These are phyloP conservation scores for Syritta pipiens DNA, from an alignment of 2,888 invertebrate species.

Conservation along the genomic window DNA sequence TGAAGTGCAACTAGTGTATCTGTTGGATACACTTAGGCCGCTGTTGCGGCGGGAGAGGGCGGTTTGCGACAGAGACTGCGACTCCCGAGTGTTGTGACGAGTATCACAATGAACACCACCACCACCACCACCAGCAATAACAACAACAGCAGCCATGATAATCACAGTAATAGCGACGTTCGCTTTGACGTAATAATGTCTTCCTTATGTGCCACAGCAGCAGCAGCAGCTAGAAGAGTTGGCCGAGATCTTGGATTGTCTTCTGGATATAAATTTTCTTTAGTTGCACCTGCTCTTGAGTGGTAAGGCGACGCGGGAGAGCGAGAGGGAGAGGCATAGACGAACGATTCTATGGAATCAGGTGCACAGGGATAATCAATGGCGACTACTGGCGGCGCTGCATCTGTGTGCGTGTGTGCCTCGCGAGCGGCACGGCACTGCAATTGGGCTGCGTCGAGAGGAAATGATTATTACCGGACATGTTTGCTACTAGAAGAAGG, in stretches of 20 bases:
- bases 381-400: slow-evolving; percentile 1
- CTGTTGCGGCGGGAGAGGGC: background rate
- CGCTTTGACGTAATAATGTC: slow-evolving; percentile 62
- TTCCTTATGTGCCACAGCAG: slow-evolving; percentile 41
- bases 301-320: no score
- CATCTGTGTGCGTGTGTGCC: slow-evolving; percentile 3
- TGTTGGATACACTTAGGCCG: slow-evolving; percentile 30
- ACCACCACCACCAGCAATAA: slow-evolving; percentile 5
- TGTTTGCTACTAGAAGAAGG: slow-evolving; percentile 36
- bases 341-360: slow-evolving; percentile 48
- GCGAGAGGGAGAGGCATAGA: no score
- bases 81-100: slow-evolving; percentile 49
- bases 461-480: slow-evolving; percentile 61
- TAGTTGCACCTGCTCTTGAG: slow-evolving; percentile 58
- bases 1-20: slow-evolving; percentile 48
- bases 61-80: background rate
- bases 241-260: slow-evolving; percentile 50
- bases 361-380: slow-evolving; percentile 49
- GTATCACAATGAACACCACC: slow-evolving; percentile 51
- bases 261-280: slow-evolving; percentile 32
- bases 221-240: background rate
- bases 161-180: slow-evolving; percentile 57
- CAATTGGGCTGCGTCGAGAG: slow-evolving; percentile 34
- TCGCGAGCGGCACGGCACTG: background rate
- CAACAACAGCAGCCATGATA: slow-evolving; percentile 34